phyloP scores from a whole-genome alignment of 2,888 invertebrate species.

The Dioctria rufipes region DNA sequence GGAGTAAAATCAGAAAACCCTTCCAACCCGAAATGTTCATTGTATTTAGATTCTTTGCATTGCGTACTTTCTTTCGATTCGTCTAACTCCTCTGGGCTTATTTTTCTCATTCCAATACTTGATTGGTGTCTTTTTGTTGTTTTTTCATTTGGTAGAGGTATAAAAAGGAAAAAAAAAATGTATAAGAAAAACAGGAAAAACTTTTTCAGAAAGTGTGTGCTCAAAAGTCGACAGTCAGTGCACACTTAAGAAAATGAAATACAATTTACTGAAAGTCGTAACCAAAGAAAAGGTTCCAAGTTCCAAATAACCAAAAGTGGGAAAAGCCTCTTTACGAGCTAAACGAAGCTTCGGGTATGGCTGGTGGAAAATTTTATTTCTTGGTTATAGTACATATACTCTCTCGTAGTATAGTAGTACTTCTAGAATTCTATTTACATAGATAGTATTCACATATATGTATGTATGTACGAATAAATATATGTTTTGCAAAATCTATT shows the following conservation, averaged over 20 bases:
- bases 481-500: too few species aligned
- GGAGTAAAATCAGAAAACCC: constrained; percentile 15
- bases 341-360: background rate
- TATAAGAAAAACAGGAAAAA: background rate
- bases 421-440: too few species aligned
- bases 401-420: too few species aligned
- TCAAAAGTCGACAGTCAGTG: constrained; percentile 43
- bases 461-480: too few species aligned
- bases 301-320: constrained; percentile 21
- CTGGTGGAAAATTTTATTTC: background rate
- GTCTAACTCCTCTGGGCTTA: constrained; percentile 23
- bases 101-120: constrained; percentile 4
- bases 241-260: constrained; percentile 47
- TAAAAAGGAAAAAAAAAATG: background rate
- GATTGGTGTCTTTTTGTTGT: background rate
- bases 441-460: too few species aligned
- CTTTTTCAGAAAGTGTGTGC: constrained; percentile 28
- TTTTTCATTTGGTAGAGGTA: background rate
- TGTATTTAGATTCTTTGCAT: background rate
- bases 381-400: too few species aligned
- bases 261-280: constrained; percentile 43
- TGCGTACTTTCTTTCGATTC: constrained; percentile 1
- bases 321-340: constrained; percentile 43
- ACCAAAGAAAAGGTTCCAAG: constrained; percentile 39
- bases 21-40: constrained; percentile 8